Percentiles rank a stretch among this genome's conserved stretches.
Conservation (phyloP, 1,140 invertebrate species). For the Apis mellifera region DNA sequence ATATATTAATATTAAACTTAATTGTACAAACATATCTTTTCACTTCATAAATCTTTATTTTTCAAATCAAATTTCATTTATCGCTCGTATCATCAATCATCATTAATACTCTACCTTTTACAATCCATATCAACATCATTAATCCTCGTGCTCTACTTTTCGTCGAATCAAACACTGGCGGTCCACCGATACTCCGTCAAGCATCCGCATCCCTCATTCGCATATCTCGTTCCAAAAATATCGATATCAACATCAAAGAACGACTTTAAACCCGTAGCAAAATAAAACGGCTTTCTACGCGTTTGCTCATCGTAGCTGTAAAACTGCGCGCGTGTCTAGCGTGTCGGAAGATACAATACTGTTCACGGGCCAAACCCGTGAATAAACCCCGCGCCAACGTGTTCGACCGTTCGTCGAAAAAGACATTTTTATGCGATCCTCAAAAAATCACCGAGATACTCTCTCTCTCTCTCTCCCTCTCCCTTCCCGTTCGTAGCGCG, state of each 20-base stretch:
- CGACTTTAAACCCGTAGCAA: neutral
- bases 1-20: no score
- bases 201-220: neutral
- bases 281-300: neutral
- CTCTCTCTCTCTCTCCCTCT: neutral
- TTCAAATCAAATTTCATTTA: neutral
- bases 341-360: conserved; percentile 6
- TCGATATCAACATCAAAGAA: neutral
- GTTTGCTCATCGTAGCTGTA: neutral
- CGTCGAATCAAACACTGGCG: neutral
- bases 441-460: conserved; percentile 31
- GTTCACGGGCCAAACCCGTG: neutral
- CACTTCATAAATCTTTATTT: neutral
- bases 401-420: conserved; percentile 29
- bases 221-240: neutral
- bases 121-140: neutral
- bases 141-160: neutral
- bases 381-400: no score
- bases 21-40: neutral
- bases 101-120: neutral
- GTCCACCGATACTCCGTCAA: neutral
- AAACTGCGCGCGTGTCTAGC: neutral
- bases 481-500: neutral
- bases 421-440: conserved; percentile 35
- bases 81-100: neutral